These are phyloP conservation scores for Phengaris arion DNA, from an alignment of 2,888 invertebrate species.

Conservation along the genomic window DNA sequence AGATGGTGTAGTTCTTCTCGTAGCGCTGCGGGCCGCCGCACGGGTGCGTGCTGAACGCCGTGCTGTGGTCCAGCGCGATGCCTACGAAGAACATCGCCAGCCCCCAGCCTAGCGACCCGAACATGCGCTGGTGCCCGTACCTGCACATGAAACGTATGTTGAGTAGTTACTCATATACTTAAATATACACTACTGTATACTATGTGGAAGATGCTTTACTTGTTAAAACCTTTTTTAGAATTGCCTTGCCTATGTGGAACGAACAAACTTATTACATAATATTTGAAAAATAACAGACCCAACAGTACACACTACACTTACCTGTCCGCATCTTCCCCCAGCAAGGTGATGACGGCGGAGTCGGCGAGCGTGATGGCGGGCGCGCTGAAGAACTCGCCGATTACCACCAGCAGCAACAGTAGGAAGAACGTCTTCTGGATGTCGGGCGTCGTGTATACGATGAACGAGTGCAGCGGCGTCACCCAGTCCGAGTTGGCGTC, in stretches of 20 bases:
- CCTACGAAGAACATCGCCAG: conserved; percentile 99
- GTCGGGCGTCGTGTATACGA: conserved; percentile 93
- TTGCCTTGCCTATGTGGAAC: no score
- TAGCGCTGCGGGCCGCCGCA: conserved; percentile 91
- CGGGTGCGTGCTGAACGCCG: conserved; percentile 95
- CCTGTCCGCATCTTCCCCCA: conserved; percentile 93
- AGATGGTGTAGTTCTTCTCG: conserved; percentile 99
- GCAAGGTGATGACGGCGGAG: conserved; percentile 91
- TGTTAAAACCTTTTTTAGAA: no score
- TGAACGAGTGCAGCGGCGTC: conserved; percentile 94
- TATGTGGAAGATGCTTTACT: no score
- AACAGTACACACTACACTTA: conserved; percentile 39
- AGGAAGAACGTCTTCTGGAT: conserved; percentile 98
- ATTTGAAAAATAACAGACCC: not conserved
- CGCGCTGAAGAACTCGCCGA: conserved; percentile 98
- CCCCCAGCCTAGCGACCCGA: conserved; percentile 98
- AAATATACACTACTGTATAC: no score
- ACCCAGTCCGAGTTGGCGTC: conserved; percentile 87
- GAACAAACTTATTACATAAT: not conserved
- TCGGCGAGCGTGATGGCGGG: conserved; percentile 97
- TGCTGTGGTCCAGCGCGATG: conserved; percentile 97
- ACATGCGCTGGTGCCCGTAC: conserved; percentile 98
- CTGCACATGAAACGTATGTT: conserved; percentile 48
- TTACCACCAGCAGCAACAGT: conserved; percentile 92
- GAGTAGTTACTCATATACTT: no score